Evolutionary conservation across 2,888 invertebrate genomes (phyloP), one percentile per base, ranked within the genome.

Genomic region (Metopia argyrocephala): DNA sequence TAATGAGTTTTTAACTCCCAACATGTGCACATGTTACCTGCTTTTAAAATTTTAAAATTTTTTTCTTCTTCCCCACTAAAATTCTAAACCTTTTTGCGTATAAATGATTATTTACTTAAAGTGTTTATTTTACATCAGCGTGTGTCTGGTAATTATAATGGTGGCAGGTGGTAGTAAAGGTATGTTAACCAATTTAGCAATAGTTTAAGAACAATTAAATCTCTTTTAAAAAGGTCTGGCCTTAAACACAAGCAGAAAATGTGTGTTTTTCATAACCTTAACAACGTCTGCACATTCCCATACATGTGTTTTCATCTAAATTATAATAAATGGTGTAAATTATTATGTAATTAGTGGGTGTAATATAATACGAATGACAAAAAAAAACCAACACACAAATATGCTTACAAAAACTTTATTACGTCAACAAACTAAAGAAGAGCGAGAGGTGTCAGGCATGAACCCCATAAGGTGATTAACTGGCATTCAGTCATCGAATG

Each of bases 141-240:
- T 64, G 9, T 6, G 2, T 23, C 6, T 45, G 31, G 31, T 31
- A 3, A 12, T 12, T 2, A 12, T 31, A 2, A 7, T 31, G 31
- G 9, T 2, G 31, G 31, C 3, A 2, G 15, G 3, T 15, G 15
- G 38, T 38, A 38, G 38, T 38, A 4, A 12, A 38, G 18, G 18
- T 31, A 46, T 54, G n/a, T 31, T 64, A 31, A 1, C 48, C 28
- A 64, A 73, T 73, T 73, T 28, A 56, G 31, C 54, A 56, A 56
- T 25, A 48, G 20, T 65, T 38, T 65, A 65, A 50, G 21, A 56
- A 64, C 56, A 56, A 73, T 73, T 64, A 71, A 4, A 18, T 64
- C 64, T 64, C n/a, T n/a, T n/a, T 56, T 48, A 38, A 23, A 56
- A 38, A 38, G 21, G 7, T 3, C n/a, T 25, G n/a, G 25, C 5